Evolutionary conservation across 2,113 vertebrate genomes (phyloP).

Genomic region (Benitochromis conjunctus): DNA sequence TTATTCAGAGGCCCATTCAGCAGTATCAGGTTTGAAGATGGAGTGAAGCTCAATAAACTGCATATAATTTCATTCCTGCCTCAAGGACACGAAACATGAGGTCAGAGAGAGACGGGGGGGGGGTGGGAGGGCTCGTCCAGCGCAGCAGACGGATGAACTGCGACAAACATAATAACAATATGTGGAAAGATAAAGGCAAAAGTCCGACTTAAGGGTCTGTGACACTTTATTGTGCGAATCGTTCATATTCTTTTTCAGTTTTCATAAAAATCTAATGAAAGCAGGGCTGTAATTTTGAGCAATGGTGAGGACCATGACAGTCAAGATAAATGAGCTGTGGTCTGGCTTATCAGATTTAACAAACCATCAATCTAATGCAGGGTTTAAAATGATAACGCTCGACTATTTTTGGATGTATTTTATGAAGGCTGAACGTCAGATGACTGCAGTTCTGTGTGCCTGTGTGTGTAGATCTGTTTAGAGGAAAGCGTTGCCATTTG

Average conservation of each 20-base stretch:
- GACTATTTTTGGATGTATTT: not conserved
- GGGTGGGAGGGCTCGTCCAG: not conserved
- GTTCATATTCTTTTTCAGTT: conserved; percentile 30
- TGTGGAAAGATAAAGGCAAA: conserved; percentile 1
- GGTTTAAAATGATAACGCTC: not conserved
- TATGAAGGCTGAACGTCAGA: not conserved
- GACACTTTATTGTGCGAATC: conserved; percentile 46
- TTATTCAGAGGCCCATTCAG: conserved; percentile 17
- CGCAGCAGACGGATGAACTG: not conserved
- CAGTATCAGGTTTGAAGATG: conserved; percentile 11
- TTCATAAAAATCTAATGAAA: conserved; percentile 31
- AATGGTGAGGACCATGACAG: conserved; percentile 7
- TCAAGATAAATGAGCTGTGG: conserved; percentile 34
- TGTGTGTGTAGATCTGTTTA: not conserved
- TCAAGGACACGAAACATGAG: conserved; percentile 29
- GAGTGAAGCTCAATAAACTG: conserved; percentile 40
- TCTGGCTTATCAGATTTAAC: conserved; percentile 25
- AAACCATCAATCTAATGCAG: conserved; percentile 15
- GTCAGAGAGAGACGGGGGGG: not conserved
- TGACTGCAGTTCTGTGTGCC: not conserved
- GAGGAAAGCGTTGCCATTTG: not conserved
- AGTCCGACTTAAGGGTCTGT: not conserved
- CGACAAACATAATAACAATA: not conserved
- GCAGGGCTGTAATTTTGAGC: conserved; percentile 20
- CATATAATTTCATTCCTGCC: conserved; percentile 22